Evolutionary conservation across 2,888 invertebrate genomes (phyloP), one percentile per base, ranked within the genome.

Genomic region (Orthosia gracilis): DNA sequence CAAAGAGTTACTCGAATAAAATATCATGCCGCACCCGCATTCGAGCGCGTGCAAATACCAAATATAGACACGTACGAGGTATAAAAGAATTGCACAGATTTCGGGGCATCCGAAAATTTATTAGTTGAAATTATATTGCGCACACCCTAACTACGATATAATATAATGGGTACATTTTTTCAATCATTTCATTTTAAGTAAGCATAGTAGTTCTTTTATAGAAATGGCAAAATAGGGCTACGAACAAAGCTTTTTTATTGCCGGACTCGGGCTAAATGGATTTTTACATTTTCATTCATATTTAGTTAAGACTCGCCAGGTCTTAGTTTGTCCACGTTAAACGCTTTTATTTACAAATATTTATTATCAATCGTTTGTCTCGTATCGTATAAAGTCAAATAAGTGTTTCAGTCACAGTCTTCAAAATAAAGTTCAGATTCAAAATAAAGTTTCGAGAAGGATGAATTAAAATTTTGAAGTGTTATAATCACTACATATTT

Each of bases 61-160:
- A 65, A 76, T 67, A 76, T 50, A 62, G 55, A 80, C 50, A 74
- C 61, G 62, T 54, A 47, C 59, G 52, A 17, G n/a, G 31, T 55
- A 31, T 61, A 58, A 69, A 75, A 52, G 13, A 13, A 69, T 58
- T 61, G 69, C 75, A 75, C 55, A 65, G 45, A 80, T 69, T 75
- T 80, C 31, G 17, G 69, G 47, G 40, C 52, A 61, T 26, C 62
- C 40, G 26, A 79, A 67, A 73, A 77, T 62, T 23, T 72, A 78
- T 65, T 72, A 50, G 61, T 55, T 13, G 17, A 40, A 64, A 21
- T 52, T 31, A 57, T 77, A n/a, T 58, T 61, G 47, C 47, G 13
- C 49, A 49, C 55, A 17, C 31, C 31, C n/a, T n/a, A 17, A 18
- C 18, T n/a, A 76, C 5, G 7, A 17, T 21, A n/a, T n/a, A n/a